These are phyloP conservation scores for Turnix velox DNA, from an alignment of 2,113 vertebrate genomes.

Conservation along the genomic window DNA sequence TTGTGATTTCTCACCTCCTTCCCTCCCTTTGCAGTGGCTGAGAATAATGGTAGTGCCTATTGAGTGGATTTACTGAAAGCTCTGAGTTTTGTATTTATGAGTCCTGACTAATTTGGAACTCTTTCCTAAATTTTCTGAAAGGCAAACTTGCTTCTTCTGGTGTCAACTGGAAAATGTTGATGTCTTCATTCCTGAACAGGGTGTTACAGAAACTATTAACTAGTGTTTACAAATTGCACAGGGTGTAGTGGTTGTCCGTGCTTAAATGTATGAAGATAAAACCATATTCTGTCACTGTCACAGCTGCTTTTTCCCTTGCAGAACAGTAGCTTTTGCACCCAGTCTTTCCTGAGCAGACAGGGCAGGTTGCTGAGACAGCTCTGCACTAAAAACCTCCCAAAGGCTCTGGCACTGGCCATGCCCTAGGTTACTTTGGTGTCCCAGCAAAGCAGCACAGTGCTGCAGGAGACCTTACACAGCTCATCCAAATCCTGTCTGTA, in stretches of 20 bases:
- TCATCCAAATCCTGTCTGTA: rapidly evolving
- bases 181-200: background rate
- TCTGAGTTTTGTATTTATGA: background rate
- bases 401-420: background rate
- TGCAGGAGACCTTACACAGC: background rate
- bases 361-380: background rate
- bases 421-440: background rate
- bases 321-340: rapidly evolving
- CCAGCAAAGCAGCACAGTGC: background rate
- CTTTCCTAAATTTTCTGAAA: background rate
- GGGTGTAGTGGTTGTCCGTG: background rate
- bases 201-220: background rate
- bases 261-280: background rate
- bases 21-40: background rate
- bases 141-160: background rate
- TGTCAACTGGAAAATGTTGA: background rate
- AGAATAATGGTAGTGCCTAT: background rate
- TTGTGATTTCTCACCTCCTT: background rate
- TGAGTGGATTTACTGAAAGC: background rate
- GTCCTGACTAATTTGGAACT: background rate
- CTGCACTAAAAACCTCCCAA: background rate
- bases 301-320: background rate
- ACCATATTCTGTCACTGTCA: background rate
- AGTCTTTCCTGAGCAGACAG: background rate
- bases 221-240: background rate